These are phyloP conservation scores for Thysanoteuthis rhombus DNA, from an alignment of 2,888 invertebrate genomes.

Conservation along the genomic window DNA sequence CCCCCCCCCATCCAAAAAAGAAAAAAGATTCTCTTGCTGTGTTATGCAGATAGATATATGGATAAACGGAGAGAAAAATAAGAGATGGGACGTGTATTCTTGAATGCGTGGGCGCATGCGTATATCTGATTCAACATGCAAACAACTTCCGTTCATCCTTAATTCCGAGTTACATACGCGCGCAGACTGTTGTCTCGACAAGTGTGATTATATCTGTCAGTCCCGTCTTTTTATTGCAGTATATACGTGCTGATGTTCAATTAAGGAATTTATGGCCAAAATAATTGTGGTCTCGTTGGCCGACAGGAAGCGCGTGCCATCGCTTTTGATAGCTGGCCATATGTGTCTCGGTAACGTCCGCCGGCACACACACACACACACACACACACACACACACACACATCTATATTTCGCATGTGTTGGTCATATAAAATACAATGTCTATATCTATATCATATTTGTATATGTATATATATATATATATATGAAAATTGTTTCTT, in stretches of 20 bases:
- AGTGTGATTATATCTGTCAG: background rate
- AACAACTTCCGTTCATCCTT: background rate
- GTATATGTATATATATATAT: too few species aligned
- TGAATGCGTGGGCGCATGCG: background rate
- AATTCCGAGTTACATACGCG: background rate
- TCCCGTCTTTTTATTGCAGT: background rate
- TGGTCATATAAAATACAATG: too few species aligned
- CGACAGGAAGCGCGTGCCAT: background rate
- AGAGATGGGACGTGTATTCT: background rate
- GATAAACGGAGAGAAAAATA: background rate
- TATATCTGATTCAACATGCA: background rate
- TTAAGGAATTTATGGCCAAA: background rate
- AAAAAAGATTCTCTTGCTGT: too few species aligned
- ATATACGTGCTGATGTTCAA: background rate
- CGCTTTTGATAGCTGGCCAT: constrained; percentile 12
- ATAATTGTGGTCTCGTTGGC: background rate
- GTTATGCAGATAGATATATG: background rate
- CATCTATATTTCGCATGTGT: too few species aligned
- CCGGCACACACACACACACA: too few species aligned
- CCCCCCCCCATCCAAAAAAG: background rate
- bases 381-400: too few species aligned
- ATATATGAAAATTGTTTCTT: too few species aligned
- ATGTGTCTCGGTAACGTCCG: background rate
- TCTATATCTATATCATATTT: too few species aligned
- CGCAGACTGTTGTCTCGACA: background rate